Evolutionary conservation across 2,888 invertebrate genomes (phyloP), one percentile per base, ranked within the genome.

Genomic region (Chrysomela aeneicollis): DNA sequence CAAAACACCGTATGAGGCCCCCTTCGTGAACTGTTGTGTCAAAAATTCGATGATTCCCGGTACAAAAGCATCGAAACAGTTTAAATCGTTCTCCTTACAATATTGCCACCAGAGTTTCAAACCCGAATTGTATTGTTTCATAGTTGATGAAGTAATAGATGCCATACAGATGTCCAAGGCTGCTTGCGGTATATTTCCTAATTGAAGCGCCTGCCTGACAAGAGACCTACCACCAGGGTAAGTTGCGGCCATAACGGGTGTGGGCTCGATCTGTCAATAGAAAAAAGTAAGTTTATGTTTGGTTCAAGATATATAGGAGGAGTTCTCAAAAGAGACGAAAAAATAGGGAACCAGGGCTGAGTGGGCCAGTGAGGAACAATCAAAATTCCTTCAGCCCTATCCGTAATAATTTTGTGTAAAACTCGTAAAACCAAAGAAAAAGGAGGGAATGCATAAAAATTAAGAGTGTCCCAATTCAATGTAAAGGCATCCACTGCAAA

Each of bases 371-470:
- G 6, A 21, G 59, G 62, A 19, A 61, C 58, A 32, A 66, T 58
- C 12, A 62, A 35, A 19, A 62, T 61, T 0, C 54, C 63, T 22
- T 47, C 30, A 15, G 60, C 61, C 30, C 59, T 37, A 19, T 64
- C 64, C 6, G 5, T 35, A 37, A 66, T 63, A n/a, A 66, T 63
- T 51, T 63, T 63, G 10, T 52, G 17, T n/a, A 50, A n/a, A 12
- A 51, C 37, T 54, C 22, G 54, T 9, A 50, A 10, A 15, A 61
- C 46, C 30, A 61, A 3, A n/a, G 35, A 30, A 52, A 64, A 65
- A n/a, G 63, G 64, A 9, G 64, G 64, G 52, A 68, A 68, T 8
- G 57, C 64, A 52, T 67, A 67, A 19, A 67, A 53, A 5, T 26
- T 35, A 4, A 53, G 42, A 19, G n/a, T 12, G 12, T 19, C 26